Base-by-base conservation (phyloP, 92 coral and sea anemone species). In the Zoanthus sansibaricus region DNA sequence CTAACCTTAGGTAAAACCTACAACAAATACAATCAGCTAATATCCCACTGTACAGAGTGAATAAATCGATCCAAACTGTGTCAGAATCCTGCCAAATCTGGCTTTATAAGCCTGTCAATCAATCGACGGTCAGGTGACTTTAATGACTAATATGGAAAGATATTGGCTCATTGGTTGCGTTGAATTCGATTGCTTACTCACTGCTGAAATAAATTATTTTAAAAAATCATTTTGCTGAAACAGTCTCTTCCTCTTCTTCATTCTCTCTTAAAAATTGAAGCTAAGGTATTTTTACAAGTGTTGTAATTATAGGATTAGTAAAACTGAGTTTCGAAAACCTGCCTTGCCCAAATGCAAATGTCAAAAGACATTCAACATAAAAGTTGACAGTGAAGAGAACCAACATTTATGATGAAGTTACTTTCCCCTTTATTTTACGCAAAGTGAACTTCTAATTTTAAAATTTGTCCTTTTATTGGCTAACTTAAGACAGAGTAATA, bases 101-200 rank as follows among this genome's bases (percentile, higher is more conserved):
- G 18, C 73, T 62, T 79, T 79, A 59, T 59, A 59, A 15, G 62
- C 49, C 70, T 45, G 84, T 61, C 84, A 79, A 79, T 79, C 84
- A 79, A 42, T 30, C 55, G 20, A 32, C 31, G 84, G 74, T 79
- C 84, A 79, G 84, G 84, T 79, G 84, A 79, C 84, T 79, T 79
- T 45, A 14, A 25, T 25, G 25, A 62, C 84, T 44, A 62, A 79
- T 79, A 79, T 64, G 84, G 84, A 9, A 62, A 8, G 21, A 25
- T 33, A 52, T 54, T 12, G 67, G 66, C 59, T 51, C 18, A 31
- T 25, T 12, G 82, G 55, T 25, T 78, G 52, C 42, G 83, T 6
- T 55, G 54, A 2, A 30, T 13, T 11, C n/a, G 42, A 51, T 67
- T 20, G 45, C 82, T 75, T 31, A 25, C 12, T 76, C 59, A 14